Conservation (phyloP, 2,888 invertebrate species). For the Cantharis nigra region DNA sequence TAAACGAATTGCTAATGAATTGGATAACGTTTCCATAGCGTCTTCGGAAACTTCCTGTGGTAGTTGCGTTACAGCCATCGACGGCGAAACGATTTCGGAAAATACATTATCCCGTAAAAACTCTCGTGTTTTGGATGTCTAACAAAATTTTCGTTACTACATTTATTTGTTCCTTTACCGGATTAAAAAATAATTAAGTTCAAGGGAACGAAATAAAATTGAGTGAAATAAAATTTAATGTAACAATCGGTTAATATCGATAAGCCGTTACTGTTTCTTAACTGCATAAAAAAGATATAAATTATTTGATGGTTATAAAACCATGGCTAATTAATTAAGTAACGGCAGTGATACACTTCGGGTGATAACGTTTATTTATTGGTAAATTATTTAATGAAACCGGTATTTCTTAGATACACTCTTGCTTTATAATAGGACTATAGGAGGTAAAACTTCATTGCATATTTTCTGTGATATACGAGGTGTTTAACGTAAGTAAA, state of each 20-base stretch:
- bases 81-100: slow-evolving; percentile 34
- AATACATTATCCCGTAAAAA: neutral
- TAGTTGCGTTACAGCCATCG: slow-evolving; percentile 47
- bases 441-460: slow-evolving; percentile 34
- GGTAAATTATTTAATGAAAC: slow-evolving; percentile 14
- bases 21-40: slow-evolving; percentile 56
- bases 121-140: neutral
- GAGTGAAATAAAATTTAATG: neutral
- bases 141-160: neutral
- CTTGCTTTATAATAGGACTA: neutral
- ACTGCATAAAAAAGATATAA: neutral
- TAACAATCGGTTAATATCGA: neutral
- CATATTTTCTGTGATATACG: slow-evolving; percentile 47
- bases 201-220: neutral
- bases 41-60: slow-evolving; percentile 45
- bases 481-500: slow-evolving; percentile 35
- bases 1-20: slow-evolving; percentile 53
- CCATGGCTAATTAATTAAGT: neutral
- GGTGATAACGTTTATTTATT: slow-evolving; percentile 29
- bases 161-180: neutral
- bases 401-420: neutral
- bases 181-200: neutral
- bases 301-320: neutral
- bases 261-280: neutral
- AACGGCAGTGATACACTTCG: slow-evolving; percentile 21